Conservation (phyloP, 2,113 vertebrate genomes). For the Sorex araneus region DNA sequence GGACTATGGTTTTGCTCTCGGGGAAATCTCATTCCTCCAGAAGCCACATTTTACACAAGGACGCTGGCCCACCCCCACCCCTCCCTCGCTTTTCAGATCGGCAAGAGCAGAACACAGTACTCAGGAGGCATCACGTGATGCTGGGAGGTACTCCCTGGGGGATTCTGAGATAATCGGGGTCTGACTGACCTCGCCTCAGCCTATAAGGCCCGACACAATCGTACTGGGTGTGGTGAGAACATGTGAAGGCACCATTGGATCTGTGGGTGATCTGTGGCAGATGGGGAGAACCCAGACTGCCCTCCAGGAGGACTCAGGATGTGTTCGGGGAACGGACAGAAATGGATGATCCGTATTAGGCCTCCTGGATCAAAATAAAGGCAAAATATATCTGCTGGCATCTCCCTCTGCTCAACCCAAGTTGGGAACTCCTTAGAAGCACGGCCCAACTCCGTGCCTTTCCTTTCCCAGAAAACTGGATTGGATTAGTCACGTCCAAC, state of each 20-base stretch:
- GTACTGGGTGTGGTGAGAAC: background rate
- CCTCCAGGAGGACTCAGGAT: background rate
- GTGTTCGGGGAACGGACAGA: background rate
- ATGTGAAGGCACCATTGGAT: background rate
- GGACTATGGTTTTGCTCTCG: background rate
- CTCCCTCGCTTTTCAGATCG: background rate
- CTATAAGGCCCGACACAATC: background rate
- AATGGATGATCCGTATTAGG: background rate
- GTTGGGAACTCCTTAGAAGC: slow-evolving; percentile 22
- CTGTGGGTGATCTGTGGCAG: background rate
- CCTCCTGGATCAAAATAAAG: background rate
- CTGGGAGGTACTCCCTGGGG: background rate
- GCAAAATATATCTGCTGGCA: background rate
- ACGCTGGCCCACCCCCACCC: too few species aligned
- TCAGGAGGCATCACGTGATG: background rate
- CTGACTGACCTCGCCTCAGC: background rate
- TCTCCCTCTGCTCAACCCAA: background rate
- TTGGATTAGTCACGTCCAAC: background rate
- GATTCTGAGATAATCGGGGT: background rate
- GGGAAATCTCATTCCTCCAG: background rate
- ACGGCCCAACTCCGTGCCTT: background rate
- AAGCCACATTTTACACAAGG: background rate
- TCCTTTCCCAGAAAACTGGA: background rate
- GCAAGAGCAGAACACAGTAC: background rate
- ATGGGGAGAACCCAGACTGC: background rate